These are phyloP conservation scores for Onychomys arenicola DNA, from an alignment of 2,797 vertebrate species.

Conservation along the genomic window DNA sequence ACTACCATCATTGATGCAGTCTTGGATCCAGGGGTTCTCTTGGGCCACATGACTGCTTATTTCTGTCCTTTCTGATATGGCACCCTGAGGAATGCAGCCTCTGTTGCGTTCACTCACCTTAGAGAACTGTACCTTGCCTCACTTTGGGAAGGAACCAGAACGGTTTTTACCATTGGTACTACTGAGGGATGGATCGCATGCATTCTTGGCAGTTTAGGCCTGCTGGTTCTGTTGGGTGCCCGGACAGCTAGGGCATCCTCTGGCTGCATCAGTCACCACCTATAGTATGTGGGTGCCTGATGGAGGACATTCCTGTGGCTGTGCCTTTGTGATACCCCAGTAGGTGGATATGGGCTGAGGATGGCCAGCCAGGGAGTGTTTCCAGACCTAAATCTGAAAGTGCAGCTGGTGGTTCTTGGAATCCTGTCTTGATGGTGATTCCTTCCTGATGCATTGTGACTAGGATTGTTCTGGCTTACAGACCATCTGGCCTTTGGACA, in stretches of 20 bases:
- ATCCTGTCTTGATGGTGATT: too few relatives aligned
- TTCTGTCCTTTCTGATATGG: not conserved
- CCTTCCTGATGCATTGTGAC: not conserved
- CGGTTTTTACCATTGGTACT: accelerated
- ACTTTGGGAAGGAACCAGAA: accelerated
- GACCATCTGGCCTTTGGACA: not conserved
- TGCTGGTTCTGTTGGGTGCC: accelerated
- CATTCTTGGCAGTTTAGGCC: accelerated
- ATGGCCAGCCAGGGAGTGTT: not conserved
- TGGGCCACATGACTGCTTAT: not conserved
- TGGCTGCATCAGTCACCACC: too few relatives aligned
- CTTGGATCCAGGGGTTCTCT: accelerated
- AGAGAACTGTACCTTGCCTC: accelerated
- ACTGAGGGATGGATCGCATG: accelerated
- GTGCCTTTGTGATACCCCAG: not conserved
- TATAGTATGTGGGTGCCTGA: not conserved
- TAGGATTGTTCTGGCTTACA: not conserved
- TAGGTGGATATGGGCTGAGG: not conserved
- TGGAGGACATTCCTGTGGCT: accelerated
- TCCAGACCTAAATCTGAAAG: not conserved
- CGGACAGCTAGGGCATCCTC: not conserved
- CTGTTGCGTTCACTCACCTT: not conserved
- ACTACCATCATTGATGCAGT: accelerated
- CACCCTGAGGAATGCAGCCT: not conserved
- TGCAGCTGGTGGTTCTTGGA: not conserved